Base-by-base conservation (phyloP, 37 sponge, comb jelly and placozoan species). In the Trichoplax adhaerens region DNA sequence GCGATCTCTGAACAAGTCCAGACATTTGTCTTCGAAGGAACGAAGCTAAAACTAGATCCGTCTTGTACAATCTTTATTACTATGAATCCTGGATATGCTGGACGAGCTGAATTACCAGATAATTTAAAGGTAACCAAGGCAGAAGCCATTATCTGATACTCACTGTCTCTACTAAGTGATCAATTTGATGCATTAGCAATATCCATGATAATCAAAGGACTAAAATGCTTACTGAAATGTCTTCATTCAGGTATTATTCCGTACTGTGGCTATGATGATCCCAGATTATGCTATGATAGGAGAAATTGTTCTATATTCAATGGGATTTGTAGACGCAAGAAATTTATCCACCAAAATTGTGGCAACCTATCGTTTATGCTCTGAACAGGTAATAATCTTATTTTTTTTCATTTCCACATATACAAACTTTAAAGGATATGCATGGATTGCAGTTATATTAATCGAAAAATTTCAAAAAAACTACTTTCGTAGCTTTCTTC, bases 31-130 rank as follows among this genome's bases (percentile, higher is more conserved):
- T 78, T 78, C n/a, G 79, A 78, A 75, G 79, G 79, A 56, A 78
- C 79, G 3, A 58, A 78, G 10, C 68, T 78, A 55, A 62, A 63
- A 10, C 58, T 78, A 57, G 79, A 78, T 56, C 51, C 72, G 1
- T 65, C 79, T 2, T 78, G 79, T 57, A 78, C 79, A 8, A 78
- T 78, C 60, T 78, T 78, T 56, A 78, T 78, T 48, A 78, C 79
- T 7, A 78, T 78, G 79, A 78, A 78, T 54, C 79, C 79, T 46
- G 79, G 79, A 56, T 78, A 78, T 46, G 79, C 79, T 4, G 79
- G 79, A 4, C 61, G 79, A 4, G 66, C 79, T 4, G 79, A 78
- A 76, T 72, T 78, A 4, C 79, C 79, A 2, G 79, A 78, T 55
- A 78, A 78, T 56, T 58, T 78, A n/a, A 78, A 78, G 64, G 79